Base-by-base conservation (phyloP, 1,140 invertebrate species). In the Euborellia annulipes region DNA sequence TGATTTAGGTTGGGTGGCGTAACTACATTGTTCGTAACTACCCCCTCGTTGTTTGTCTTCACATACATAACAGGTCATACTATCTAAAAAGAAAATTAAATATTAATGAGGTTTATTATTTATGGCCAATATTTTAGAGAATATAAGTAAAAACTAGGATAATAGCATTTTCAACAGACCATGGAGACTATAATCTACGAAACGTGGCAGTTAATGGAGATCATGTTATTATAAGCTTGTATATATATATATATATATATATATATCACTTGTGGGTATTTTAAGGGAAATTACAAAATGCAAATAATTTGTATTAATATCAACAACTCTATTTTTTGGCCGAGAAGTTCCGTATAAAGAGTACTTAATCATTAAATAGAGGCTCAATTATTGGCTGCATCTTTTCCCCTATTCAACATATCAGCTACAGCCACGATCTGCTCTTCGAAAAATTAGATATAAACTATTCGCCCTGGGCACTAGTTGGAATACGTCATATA, bases 51-150 rank as follows among this genome's bases (percentile, higher is more conserved):
- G 58, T 1, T 62, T 59, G 46, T 72, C 64, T 48, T 66, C 66
- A 48, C 70, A 72, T 7, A 63, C 58, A 48, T 68, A 71, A 44
- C 71, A 75, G 30, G 60, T 64, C 60, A 67, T 62, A 8, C 38
- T 16, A 19, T 44, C 47, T 22, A 43, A 43, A n/a, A 32, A 17
- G n/a, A 6, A 43, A 22, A 23, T 38, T 43, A 36, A 22, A 19
- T 41, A 48, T 18, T 48, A 43, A 14, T 48, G 20, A 14, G 32
- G 9, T n/a, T 23, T 21, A 22, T 22, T 32, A 13, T 27, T 3
- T 4, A 41, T 39, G 18, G 30, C 36, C 21, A 36, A 46, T 18
- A 36, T n/a, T 3, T 36, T 34, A 16, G 37, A 46, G 9, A n/a
- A n/a, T n/a, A n/a, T n/a, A 27, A 27, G 23, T 27, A 27, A 27